These are phyloP conservation scores for Apocheima hispidaria DNA, from an alignment of 2,888 invertebrate genomes.

Conservation along the genomic window DNA sequence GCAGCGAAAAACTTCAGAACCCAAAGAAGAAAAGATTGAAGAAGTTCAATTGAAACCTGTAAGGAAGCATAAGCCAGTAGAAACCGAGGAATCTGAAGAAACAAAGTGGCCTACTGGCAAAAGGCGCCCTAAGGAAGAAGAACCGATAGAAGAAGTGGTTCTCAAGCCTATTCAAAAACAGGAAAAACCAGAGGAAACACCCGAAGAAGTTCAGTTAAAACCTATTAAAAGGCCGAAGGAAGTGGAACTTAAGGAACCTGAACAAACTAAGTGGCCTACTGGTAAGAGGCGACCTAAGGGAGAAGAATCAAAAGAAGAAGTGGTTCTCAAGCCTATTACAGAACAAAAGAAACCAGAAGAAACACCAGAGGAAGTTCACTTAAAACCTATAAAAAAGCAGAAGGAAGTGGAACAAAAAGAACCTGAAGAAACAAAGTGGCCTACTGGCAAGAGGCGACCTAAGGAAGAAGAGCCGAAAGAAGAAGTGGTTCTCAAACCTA, in stretches of 20 bases:
- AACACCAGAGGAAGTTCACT: constrained; percentile 47
- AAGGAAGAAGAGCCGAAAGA: constrained; percentile 46
- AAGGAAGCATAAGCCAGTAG: constrained; percentile 50
- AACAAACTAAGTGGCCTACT: constrained; percentile 63
- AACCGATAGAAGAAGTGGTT: constrained; percentile 46
- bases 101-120: constrained; percentile 57
- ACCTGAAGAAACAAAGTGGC: constrained; percentile 52
- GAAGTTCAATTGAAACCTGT: constrained; percentile 57
- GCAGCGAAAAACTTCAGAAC: constrained; percentile 56
- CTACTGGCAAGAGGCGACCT: constrained; percentile 59
- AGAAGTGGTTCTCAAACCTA: constrained; percentile 56
- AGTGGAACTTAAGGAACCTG: constrained; percentile 55
- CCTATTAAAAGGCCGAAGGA: constrained; percentile 56
- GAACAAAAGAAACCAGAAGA: constrained; percentile 58
- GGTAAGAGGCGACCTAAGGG: constrained; percentile 34
- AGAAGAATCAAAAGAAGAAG: constrained; percentile 60
- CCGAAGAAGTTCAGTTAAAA: constrained; percentile 64
- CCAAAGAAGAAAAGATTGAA: constrained; percentile 45
- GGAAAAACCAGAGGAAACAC: constrained; percentile 61
- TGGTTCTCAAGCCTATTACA: constrained; percentile 54
- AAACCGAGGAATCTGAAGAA: constrained; percentile 57
- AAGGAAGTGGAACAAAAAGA: constrained; percentile 55
- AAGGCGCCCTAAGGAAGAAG: constrained; percentile 51
- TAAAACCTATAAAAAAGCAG: constrained; percentile 54
- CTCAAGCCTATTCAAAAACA: constrained; percentile 54